A percentile compares a stretch with the other conserved stretches of the same genome.
Evolutionary conservation across 2,888 invertebrate species (phyloP).

Genomic region (Congeria kusceri): DNA sequence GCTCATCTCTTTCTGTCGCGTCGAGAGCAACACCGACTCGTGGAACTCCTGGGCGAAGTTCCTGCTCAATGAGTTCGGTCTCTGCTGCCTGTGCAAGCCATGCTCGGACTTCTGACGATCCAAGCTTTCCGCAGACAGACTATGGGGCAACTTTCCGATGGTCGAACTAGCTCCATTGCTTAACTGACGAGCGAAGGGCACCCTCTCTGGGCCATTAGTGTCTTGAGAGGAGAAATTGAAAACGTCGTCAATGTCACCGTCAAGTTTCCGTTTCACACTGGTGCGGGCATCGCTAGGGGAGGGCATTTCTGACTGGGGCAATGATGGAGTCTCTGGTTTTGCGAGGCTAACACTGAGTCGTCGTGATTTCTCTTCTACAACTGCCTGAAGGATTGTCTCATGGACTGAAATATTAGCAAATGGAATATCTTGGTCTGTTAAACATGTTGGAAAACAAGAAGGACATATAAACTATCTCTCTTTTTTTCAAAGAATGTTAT

Average conservation of each 20-base stretch:
- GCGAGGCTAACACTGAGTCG: conserved; percentile 9
- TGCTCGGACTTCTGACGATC: conserved; percentile 16
- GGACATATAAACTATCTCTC: too few species aligned
- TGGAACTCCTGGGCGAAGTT: conserved; percentile 85
- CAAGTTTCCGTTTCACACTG: conserved; percentile 34
- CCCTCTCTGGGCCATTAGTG: conserved; percentile 2
- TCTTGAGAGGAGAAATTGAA: conserved; percentile 35
- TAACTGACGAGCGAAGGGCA: conserved; percentile 9
- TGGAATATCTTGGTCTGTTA: neutral
- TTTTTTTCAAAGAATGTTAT: too few species aligned
- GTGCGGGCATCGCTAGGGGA: neutral
- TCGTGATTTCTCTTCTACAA: conserved; percentile 57
- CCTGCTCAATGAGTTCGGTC: conserved; percentile 65
- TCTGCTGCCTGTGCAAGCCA: conserved; percentile 14
- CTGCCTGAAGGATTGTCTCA: conserved; percentile 67
- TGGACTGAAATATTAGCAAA: conserved; percentile 35
- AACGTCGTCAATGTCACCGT: conserved; percentile 20
- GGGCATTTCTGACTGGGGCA: too few species aligned
- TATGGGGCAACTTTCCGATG: conserved; percentile 9
- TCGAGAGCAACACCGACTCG: conserved; percentile 84
- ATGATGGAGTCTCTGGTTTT: too few species aligned
- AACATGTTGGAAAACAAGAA: too few species aligned
- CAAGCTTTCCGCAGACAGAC: conserved; percentile 17
- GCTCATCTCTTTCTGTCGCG: conserved; percentile 80
- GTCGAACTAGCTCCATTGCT: conserved; percentile 11